Evolutionary conservation across 1,140 invertebrate species (phyloP).

Genomic region (Calliopsis andreniformis): DNA sequence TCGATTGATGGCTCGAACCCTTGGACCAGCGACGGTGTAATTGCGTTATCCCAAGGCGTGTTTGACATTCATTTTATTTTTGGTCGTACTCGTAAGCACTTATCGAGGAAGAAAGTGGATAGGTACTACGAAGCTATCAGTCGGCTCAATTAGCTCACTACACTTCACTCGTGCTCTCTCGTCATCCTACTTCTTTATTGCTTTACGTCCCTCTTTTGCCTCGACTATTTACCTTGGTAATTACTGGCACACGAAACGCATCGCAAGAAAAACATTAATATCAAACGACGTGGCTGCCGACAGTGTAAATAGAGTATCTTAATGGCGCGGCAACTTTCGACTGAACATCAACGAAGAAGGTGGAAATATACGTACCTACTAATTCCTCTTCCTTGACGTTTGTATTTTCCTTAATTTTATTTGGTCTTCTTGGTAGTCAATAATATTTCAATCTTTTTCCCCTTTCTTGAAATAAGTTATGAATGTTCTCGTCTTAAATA

Average conservation of each 20-base stretch:
- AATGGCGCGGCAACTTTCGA: constrained; percentile 70
- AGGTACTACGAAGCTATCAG: too few relatives aligned
- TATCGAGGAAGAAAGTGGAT: too few relatives aligned
- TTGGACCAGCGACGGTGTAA: too few relatives aligned
- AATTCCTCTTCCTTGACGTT: constrained; percentile 48
- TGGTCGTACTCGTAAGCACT: too few relatives aligned
- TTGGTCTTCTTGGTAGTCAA: constrained; percentile 10
- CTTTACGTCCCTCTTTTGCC: constrained; percentile 41
- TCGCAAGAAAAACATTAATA: constrained; percentile 78
- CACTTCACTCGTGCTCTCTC: constrained; percentile 9
- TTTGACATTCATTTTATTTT: too few relatives aligned
- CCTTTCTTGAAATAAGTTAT: too few relatives aligned
- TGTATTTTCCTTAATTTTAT: constrained; percentile 39
- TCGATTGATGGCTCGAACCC: too few relatives aligned
- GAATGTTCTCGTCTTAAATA: too few relatives aligned
- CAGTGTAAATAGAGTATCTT: constrained; percentile 74
- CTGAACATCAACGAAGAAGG: constrained; percentile 56
- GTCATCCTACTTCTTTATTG: constrained; percentile 27
- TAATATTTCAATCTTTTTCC: neutral
- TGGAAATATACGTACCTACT: constrained; percentile 46
- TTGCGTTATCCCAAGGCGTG: neutral
- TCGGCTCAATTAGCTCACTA: constrained; percentile 29
- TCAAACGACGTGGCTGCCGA: constrained; percentile 71
- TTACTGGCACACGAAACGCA: constrained; percentile 69
- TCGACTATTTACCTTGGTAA: constrained; percentile 70